Base-by-base conservation (phyloP, 2,888 invertebrate species). In the Platypus cylindrus region DNA sequence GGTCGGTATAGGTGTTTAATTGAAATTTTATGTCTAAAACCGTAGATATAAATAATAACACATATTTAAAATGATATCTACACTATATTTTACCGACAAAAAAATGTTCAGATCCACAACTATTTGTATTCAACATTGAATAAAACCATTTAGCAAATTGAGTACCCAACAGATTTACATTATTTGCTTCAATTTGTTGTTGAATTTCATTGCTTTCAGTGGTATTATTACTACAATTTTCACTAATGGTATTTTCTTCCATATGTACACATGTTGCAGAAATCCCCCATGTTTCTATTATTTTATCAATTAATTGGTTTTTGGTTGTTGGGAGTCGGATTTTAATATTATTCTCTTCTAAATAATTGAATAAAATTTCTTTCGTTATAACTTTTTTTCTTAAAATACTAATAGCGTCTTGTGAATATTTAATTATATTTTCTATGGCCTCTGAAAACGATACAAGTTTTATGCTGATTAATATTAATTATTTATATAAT, bases 81-180 rank as follows among this genome's bases (percentile, higher is more conserved):
- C 20, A 25, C 16, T 17, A 13, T 24, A 2, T 12, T 18, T 20
- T 34, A 38, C 41, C 41, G 17, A 28, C 49, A 66, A 67, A 75
- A 46, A 75, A 71, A 50, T 75, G 73, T 17, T 65, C 60, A 1
- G 57, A 34, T 15, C 61, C 63, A 16, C 73, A 55, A 15, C 52
- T 54, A 31, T 56, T 51, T 2, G 53, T 49, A 45, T 69, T 68
- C 34, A 66, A 46, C 50, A 65, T 51, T 3, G 49, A 42, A 39
- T 69, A 75, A 52, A 70, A 75, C 75, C 75, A 75, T 38, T 65
- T 60, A 0, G 64, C 48, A 53, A 75, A 75, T 44, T 70, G 60
- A n/a, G 62, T 48, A 1, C 72, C 70, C 46, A 75, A 53, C 18
- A 60, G 42, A 45, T 65, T 54, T 26, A 69, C 59, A 17, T 46